Conservation (phyloP, 2,797 vertebrate genomes). For the Sebastes elongatus region DNA sequence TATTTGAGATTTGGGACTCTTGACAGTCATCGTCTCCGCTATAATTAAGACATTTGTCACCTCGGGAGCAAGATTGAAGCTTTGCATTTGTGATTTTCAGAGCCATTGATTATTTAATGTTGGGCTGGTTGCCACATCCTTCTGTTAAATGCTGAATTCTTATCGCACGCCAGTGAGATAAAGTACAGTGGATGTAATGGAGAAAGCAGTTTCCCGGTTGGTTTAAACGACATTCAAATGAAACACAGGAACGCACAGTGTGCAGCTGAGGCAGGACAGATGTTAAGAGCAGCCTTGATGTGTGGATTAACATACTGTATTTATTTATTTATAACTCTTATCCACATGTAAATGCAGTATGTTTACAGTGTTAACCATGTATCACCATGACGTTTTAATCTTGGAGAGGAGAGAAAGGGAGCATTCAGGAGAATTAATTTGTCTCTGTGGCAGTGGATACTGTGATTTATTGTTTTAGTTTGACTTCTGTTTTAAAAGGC, state of each 20-base stretch:
- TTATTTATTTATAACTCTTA: background rate
- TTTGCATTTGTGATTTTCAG: too few relatives aligned
- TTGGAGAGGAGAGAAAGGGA: background rate
- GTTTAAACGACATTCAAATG: too few relatives aligned
- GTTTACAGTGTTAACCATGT: background rate
- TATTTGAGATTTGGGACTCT: background rate
- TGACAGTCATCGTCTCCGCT: background rate
- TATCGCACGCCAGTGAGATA: background rate
- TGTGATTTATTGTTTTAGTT: background rate
- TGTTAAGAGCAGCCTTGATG: background rate
- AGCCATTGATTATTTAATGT: too few relatives aligned
- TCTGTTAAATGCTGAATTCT: background rate
- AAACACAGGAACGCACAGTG: too few relatives aligned
- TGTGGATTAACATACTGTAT: background rate
- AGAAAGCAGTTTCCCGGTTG: background rate
- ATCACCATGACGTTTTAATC: background rate
- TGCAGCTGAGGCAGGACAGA: too few relatives aligned
- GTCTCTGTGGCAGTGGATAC: background rate
- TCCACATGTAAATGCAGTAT: background rate
- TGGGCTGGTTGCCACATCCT: background rate
- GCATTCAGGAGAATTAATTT: too few relatives aligned
- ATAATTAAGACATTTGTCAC: background rate
- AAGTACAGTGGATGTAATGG: background rate
- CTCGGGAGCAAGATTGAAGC: background rate
- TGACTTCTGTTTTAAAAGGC: background rate